Conservation (phyloP, 1,140 invertebrate species). For the Drosophila subobscura region DNA sequence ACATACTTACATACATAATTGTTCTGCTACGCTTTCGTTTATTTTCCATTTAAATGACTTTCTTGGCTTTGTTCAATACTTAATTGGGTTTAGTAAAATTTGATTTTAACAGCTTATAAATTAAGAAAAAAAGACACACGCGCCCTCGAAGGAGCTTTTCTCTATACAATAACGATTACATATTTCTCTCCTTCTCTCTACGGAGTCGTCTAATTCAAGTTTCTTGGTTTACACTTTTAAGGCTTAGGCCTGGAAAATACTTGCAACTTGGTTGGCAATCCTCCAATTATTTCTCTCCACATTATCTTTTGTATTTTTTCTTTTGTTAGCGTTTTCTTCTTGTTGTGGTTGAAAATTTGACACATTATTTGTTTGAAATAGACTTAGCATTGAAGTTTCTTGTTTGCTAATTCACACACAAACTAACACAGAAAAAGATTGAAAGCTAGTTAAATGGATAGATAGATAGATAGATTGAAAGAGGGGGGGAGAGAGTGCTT, state of each 20-base stretch:
- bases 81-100: conserved; percentile 55
- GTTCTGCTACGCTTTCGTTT: conserved; percentile 10
- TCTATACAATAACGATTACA: conserved; percentile 49
- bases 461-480: background rate
- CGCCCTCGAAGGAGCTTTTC: conserved; percentile 6
- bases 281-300: conserved; percentile 23
- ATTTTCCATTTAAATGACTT: background rate
- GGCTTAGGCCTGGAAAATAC: conserved; percentile 53
- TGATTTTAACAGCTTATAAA: conserved; percentile 73
- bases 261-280: conserved; percentile 47
- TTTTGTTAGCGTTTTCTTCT: conserved; percentile 26
- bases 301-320: background rate
- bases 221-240: conserved; percentile 29
- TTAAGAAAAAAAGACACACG: conserved; percentile 48
- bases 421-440: conserved; percentile 18
- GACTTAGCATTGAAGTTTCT: conserved; percentile 28
- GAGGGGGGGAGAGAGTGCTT: conserved; percentile 2
- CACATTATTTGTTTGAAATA: conserved; percentile 53
- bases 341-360: conserved; percentile 55
- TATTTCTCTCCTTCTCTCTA: conserved; percentile 33
- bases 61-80: conserved; percentile 14
- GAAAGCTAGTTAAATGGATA: conserved; percentile 1
- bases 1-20: background rate
- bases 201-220: conserved; percentile 25
- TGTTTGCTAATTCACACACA: conserved; percentile 39